These are phyloP conservation scores for Heliconius ethilla DNA, from an alignment of 2,888 invertebrate genomes.

Conservation along the genomic window DNA sequence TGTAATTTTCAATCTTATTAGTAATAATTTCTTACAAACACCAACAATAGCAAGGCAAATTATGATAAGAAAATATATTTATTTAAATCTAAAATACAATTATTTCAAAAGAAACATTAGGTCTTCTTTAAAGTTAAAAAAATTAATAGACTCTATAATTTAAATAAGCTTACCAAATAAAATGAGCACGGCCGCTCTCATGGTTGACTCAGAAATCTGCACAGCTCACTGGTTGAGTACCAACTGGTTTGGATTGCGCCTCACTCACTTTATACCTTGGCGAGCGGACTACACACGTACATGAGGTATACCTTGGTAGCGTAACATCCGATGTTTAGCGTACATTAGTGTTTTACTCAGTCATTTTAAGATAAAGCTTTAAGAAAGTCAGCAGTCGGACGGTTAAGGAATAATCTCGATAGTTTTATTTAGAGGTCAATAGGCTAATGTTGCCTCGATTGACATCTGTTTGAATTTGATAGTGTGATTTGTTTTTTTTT, in stretches of 20 bases:
- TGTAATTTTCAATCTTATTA: too few species aligned
- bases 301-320: neutral
- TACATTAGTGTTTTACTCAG: conserved; percentile 29
- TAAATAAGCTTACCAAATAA: conserved; percentile 66
- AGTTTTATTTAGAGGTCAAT: conserved; percentile 38
- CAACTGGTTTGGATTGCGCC: conserved; percentile 57
- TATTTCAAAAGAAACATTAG: neutral
- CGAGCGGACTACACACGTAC: conserved; percentile 22
- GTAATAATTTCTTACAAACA: neutral
- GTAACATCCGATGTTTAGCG: conserved; percentile 3
- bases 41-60: neutral
- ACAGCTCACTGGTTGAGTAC: conserved; percentile 51
- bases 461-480: conserved; percentile 25
- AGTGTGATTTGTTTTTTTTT: neutral
- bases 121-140: neutral
- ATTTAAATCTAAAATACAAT: neutral
- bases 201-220: conserved; percentile 54
- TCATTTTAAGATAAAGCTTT: neutral
- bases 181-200: conserved; percentile 67
- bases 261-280: conserved; percentile 41
- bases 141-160: neutral
- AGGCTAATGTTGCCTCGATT: conserved; percentile 25
- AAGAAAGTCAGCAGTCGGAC: conserved; percentile 17
- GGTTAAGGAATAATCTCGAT: conserved; percentile 14
- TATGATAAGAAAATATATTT: neutral